phyloP scores from a whole-genome alignment of 2,888 invertebrate species.

The Catocala sponsa region DNA sequence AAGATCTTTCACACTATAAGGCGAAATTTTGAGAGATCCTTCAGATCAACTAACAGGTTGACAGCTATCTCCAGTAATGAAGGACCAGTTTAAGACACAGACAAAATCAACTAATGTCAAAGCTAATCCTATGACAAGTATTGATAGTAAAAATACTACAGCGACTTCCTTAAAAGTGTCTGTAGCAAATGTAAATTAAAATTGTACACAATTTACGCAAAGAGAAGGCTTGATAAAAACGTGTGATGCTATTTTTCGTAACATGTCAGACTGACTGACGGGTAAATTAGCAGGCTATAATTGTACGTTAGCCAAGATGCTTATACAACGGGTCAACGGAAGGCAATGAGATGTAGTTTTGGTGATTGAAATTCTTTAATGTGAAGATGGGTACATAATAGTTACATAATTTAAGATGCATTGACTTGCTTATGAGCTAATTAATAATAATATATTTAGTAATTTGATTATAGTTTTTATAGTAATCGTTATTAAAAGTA shows the following conservation, averaged over 20 bases:
- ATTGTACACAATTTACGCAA: conserved; percentile 17
- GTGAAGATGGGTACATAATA: conserved; percentile 20
- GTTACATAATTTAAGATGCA: neutral
- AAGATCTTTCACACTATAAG: too few species aligned
- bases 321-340: conserved; percentile 41
- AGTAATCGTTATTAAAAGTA: too few species aligned
- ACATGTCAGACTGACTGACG: conserved; percentile 37
- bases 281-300: conserved; percentile 29
- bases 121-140: too few species aligned
- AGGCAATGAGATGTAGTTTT: conserved; percentile 26
- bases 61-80: too few species aligned
- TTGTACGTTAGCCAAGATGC: conserved; percentile 22
- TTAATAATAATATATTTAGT: neutral
- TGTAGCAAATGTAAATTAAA: conserved; percentile 16
- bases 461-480: neutral
- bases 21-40: too few species aligned
- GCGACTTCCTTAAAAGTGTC: neutral
- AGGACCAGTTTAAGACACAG: too few species aligned
- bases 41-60: too few species aligned
- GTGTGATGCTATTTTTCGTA: conserved; percentile 39
- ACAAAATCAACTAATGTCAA: too few species aligned
- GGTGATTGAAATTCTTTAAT: conserved; percentile 33
- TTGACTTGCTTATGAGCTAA: neutral
- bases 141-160: neutral
- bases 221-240: conserved; percentile 25